These are phyloP conservation scores for Rhinoderma darwinii DNA, from an alignment of 2,113 vertebrate genomes.

Conservation along the genomic window DNA sequence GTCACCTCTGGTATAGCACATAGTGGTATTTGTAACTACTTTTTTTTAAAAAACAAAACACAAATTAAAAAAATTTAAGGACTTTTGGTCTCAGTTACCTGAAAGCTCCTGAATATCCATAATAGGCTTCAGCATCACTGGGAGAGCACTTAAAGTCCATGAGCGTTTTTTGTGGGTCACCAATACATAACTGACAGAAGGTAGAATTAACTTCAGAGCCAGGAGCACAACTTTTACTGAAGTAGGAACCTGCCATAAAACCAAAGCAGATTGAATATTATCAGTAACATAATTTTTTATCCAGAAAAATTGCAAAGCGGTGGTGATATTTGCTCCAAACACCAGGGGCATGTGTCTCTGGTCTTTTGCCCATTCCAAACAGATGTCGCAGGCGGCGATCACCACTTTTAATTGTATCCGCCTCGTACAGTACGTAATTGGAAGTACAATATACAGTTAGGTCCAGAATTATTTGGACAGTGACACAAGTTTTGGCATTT, in stretches of 20 bases:
- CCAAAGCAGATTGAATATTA: background rate
- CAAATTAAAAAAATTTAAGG: background rate
- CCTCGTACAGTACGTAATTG: background rate
- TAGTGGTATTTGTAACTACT: background rate
- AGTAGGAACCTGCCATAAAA: conserved; percentile 71
- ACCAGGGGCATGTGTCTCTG: background rate
- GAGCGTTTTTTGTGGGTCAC: conserved; percentile 54
- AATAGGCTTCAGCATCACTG: conserved; percentile 78
- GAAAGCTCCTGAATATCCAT: conserved; percentile 84
- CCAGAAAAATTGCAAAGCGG: background rate
- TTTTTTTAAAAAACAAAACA: background rate
- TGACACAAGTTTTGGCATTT: too few species aligned
- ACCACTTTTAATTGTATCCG: background rate
- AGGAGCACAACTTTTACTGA: conserved; percentile 83
- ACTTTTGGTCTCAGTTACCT: conserved; percentile 69
- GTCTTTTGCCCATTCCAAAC: background rate
- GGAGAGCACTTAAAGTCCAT: conserved; percentile 73
- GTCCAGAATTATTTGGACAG: too few species aligned
- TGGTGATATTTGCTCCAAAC: background rate
- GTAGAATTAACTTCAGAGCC: conserved; percentile 74
- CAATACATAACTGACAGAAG: conserved; percentile 81
- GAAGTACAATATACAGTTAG: too few species aligned
- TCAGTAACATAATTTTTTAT: background rate
- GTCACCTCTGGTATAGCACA: too few species aligned
- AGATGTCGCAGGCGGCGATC: background rate